phyloP scores from a whole-genome alignment of 2,113 vertebrate species.

The Eidolon helvum region DNA sequence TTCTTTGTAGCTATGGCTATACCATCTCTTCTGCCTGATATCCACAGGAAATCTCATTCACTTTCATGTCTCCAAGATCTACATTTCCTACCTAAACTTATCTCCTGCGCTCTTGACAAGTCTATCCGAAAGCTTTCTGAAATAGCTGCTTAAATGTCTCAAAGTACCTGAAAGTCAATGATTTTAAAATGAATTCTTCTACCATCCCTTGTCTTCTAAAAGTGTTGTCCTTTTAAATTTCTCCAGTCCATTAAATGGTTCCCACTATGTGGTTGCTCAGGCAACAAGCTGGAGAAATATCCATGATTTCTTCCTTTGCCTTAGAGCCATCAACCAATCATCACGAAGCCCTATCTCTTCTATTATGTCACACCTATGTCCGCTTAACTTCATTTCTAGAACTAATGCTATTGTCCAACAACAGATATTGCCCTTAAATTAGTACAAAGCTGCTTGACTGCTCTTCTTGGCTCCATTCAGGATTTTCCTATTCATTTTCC shows the following conservation, averaged over 20 bases:
- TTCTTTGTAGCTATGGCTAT: not conserved
- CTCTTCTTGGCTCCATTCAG: not conserved
- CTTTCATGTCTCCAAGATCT: not conserved
- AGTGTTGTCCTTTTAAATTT: not conserved
- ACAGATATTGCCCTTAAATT: not conserved
- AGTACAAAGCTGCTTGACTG: not conserved
- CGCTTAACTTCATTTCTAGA: not conserved
- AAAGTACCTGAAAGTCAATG: not conserved
- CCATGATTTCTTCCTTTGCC: not conserved
- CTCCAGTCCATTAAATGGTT: not conserved
- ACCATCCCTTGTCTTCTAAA: not conserved
- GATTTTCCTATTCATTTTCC: not conserved
- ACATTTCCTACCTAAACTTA: not conserved
- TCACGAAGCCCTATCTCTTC: not conserved
- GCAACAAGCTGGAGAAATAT: not conserved
- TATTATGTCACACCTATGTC: not conserved
- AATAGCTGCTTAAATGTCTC: not conserved
- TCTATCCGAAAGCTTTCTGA: not conserved
- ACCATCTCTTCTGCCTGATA: not conserved
- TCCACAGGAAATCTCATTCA: not conserved
- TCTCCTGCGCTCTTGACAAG: not conserved
- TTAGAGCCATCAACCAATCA: not conserved
- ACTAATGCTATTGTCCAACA: not conserved
- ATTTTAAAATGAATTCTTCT: not conserved
- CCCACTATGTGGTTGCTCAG: not conserved